A percentile compares a stretch with the other conserved stretches of the same genome.
Evolutionary conservation across 2,888 invertebrate species (phyloP).

Genomic region (Hetaerina titia): DNA sequence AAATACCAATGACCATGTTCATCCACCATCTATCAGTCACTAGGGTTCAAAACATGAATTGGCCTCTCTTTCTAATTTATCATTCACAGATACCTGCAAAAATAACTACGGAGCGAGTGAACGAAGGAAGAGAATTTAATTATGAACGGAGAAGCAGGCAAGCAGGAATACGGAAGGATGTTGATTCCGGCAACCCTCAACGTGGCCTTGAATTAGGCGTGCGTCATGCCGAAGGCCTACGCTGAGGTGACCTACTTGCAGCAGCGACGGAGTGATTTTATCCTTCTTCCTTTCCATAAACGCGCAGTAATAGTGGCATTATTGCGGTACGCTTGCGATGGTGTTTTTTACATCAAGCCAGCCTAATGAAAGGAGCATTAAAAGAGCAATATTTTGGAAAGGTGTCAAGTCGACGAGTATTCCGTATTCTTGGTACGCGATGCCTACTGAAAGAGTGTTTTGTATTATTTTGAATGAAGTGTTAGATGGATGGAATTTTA

Average conservation of each 20-base stretch:
- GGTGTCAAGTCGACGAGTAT: not conserved
- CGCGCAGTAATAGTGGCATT: not conserved
- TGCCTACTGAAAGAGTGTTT: not conserved
- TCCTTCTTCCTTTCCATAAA: not conserved
- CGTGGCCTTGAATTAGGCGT: not conserved
- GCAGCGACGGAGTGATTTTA: not conserved
- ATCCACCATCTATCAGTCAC: no score
- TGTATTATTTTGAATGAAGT: not conserved
- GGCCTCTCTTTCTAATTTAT: not conserved
- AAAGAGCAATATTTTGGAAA: not conserved
- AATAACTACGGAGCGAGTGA: not conserved
- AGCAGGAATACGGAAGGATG: constrained; percentile 9
- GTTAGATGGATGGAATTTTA: not conserved
- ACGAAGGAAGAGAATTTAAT: not conserved
- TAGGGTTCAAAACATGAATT: not conserved
- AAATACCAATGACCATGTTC: no score
- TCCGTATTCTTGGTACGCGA: not conserved
- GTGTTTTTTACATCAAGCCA: not conserved
- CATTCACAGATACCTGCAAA: not conserved
- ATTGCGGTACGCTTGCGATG: not conserved
- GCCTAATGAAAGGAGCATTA: not conserved
- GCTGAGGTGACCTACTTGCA: not conserved
- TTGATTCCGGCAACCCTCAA: not conserved
- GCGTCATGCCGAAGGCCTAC: constrained; percentile 1
- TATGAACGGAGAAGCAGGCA: not conserved